phyloP scores from a whole-genome alignment of 2,888 invertebrate genomes.

The Eupithecia insigniata region DNA sequence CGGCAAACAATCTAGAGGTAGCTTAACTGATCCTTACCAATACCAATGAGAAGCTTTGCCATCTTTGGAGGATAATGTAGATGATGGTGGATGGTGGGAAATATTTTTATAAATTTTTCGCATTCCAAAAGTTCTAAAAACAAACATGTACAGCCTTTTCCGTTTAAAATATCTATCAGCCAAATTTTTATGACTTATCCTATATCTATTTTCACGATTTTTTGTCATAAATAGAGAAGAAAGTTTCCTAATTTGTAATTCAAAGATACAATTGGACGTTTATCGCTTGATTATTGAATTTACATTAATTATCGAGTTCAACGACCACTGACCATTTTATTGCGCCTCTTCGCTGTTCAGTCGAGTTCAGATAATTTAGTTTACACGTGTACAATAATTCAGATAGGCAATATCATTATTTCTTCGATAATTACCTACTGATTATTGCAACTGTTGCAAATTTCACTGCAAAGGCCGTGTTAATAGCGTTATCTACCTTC shows the following conservation, averaged over 20 bases:
- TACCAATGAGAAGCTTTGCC: background rate
- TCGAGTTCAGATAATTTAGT: constrained; percentile 28
- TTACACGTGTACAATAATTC: constrained; percentile 36
- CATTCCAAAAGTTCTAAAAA: background rate
- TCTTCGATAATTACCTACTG: background rate
- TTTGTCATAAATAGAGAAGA: constrained; percentile 32
- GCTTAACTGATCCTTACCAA: background rate
- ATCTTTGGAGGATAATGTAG: background rate
- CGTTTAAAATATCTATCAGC: background rate
- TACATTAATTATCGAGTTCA: constrained; percentile 67
- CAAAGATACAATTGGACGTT: constrained; percentile 50
- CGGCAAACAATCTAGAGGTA: too few species aligned
- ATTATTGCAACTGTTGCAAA: constrained; percentile 1
- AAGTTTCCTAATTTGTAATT: constrained; percentile 56
- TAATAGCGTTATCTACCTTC: background rate
- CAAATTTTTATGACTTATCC: background rate
- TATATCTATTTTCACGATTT: background rate
- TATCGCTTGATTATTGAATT: constrained; percentile 57
- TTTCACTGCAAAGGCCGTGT: background rate
- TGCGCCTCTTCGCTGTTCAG: constrained; percentile 23
- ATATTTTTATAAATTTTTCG: background rate
- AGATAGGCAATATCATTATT: constrained; percentile 4
- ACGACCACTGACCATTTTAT: constrained; percentile 57
- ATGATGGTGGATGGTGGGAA: background rate
- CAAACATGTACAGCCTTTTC: background rate